Conservation (phyloP, 2,113 vertebrate species). For the Leucopsar rothschildi region DNA sequence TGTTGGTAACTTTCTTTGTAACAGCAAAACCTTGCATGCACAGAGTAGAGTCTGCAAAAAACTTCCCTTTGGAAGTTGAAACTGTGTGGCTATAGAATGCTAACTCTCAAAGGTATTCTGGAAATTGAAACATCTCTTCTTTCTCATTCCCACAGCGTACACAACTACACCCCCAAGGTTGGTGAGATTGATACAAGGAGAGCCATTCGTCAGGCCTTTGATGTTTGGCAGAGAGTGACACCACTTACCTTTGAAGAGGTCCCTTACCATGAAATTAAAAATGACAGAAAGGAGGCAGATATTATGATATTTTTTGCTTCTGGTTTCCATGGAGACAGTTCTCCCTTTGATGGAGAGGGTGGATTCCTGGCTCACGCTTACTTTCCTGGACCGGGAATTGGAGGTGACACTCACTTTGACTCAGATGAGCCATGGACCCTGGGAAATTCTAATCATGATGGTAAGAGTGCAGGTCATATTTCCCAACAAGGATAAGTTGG, state of each 20-base stretch:
- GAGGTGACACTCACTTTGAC: constrained; percentile 97
- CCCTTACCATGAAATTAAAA: constrained; percentile 94
- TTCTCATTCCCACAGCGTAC: constrained; percentile 79
- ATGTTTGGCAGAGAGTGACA: constrained; percentile 96
- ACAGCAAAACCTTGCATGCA: neutral
- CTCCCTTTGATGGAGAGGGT: constrained; percentile 95
- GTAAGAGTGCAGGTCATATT: constrained; percentile 67
- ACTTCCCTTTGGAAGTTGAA: neutral
- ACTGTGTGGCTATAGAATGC: neutral
- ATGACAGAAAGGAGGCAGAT: constrained; percentile 93
- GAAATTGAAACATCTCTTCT: neutral
- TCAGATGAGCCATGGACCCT: constrained; percentile 97
- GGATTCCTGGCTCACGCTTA: constrained; percentile 97
- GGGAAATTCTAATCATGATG: constrained; percentile 93
- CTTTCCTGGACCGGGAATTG: constrained; percentile 96
- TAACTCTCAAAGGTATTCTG: neutral
- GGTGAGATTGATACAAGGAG: constrained; percentile 92
- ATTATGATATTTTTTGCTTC: constrained; percentile 99
- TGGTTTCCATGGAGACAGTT: constrained; percentile 97
- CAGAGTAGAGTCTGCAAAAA: neutral
- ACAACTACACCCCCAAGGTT: constrained; percentile 97
- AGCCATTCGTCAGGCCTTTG: constrained; percentile 97
- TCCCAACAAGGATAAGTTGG: neutral
- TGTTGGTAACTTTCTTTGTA: neutral
- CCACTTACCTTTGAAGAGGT: constrained; percentile 97